Evolutionary conservation across 2,113 vertebrate species (phyloP).

Genomic region (Daubentonia madagascariensis): DNA sequence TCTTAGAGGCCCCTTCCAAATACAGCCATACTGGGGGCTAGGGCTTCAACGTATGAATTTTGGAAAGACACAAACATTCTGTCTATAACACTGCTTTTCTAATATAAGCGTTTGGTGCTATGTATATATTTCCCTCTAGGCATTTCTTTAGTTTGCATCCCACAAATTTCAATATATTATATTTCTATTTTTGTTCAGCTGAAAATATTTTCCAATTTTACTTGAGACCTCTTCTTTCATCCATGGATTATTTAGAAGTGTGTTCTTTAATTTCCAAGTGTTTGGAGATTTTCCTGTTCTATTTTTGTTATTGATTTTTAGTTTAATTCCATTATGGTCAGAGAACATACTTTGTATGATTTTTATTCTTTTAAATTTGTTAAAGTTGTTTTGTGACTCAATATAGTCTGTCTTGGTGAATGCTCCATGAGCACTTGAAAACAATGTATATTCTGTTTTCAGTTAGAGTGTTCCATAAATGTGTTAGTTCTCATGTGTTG

Average conservation of each 20-base stretch:
- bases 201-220: background rate
- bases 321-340: background rate
- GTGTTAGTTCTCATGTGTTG: background rate
- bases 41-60: background rate
- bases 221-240: background rate
- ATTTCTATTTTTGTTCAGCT: background rate
- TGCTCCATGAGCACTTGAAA: background rate
- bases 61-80: background rate
- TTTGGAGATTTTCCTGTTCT: background rate
- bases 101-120: background rate
- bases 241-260: background rate
- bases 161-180: background rate
- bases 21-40: background rate
- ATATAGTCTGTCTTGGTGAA: background rate
- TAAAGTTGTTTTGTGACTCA: background rate
- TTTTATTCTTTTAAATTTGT: background rate
- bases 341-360: background rate
- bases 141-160: background rate
- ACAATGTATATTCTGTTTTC: background rate
- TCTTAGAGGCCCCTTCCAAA: background rate
- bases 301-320: slow-evolving; percentile 10
- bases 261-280: background rate
- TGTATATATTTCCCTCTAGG: background rate
- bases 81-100: background rate
- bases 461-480: background rate